These are phyloP conservation scores for Araneus ventricosus DNA, from an alignment of 1,140 invertebrate species.

Conservation along the genomic window DNA sequence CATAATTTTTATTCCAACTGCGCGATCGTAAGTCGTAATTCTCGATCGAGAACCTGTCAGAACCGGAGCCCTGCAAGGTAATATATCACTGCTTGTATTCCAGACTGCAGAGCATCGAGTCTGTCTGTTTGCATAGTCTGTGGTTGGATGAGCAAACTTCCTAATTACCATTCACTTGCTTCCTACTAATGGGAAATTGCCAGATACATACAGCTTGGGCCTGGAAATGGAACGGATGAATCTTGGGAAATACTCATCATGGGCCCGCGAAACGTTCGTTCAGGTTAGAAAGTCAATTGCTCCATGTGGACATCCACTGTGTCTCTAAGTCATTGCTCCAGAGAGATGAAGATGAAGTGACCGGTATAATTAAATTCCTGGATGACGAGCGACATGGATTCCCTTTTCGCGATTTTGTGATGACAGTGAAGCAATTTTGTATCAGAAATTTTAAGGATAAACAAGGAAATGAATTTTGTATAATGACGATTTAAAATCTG, in stretches of 20 bases:
- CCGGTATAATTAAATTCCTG: constrained; percentile 46
- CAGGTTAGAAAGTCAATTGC: constrained; percentile 40
- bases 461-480: too few species aligned
- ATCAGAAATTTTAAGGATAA: too few species aligned
- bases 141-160: constrained; percentile 24
- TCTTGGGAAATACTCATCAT: not conserved
- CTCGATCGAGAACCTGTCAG: not conserved
- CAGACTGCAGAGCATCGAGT: not conserved
- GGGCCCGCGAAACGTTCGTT: not conserved
- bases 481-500: too few species aligned
- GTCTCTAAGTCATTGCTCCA: not conserved
- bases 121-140: not conserved
- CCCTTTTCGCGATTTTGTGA: not conserved
- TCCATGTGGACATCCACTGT: not conserved
- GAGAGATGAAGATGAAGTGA: constrained; percentile 44
- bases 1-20: not conserved
- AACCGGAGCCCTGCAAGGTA: not conserved
- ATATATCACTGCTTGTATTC: not conserved
- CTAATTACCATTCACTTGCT: constrained; percentile 30
- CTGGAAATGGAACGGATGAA: not conserved
- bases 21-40: not conserved
- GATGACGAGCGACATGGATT: not conserved
- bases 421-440: not conserved
- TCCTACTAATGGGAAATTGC: not conserved
- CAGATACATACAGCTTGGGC: constrained; percentile 20